These are phyloP conservation scores for Chamaetylas fuelleborni DNA, from an alignment of 2,113 vertebrate genomes.

Conservation along the genomic window DNA sequence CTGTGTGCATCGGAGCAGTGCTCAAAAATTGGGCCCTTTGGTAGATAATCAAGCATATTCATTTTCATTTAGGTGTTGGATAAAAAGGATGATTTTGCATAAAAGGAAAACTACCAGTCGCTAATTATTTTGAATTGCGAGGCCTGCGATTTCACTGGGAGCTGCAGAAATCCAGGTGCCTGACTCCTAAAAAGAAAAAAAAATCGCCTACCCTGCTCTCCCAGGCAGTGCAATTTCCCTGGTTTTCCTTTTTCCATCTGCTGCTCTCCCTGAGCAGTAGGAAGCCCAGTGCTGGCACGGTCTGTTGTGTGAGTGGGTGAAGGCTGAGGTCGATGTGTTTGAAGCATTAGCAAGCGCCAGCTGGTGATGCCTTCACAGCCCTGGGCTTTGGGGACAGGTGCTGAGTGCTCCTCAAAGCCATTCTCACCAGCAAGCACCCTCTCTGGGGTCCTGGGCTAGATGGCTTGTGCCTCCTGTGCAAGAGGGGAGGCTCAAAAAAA, in stretches of 20 bases:
- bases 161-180: constrained; percentile 67
- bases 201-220: neutral
- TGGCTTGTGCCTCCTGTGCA: neutral
- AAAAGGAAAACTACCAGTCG: constrained; percentile 59
- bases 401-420: neutral
- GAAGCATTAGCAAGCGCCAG: neutral
- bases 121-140: constrained; percentile 60
- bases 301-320: neutral
- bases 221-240: neutral
- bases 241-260: constrained; percentile 32
- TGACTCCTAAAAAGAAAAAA: neutral
- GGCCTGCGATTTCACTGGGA: constrained; percentile 57
- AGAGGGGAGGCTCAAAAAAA: neutral
- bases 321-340: neutral
- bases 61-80: constrained; percentile 69
- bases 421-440: neutral
- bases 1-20: neutral
- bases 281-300: rapidly evolving
- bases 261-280: neutral
- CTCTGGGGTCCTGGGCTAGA: neutral
- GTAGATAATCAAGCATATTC: constrained; percentile 68
- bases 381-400: neutral
- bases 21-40: constrained; percentile 55
- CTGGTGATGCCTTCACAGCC: neutral
- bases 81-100: constrained; percentile 67